Evolutionary conservation across 2,113 vertebrate species (phyloP).

Genomic region (Sapayoa aenigma): DNA sequence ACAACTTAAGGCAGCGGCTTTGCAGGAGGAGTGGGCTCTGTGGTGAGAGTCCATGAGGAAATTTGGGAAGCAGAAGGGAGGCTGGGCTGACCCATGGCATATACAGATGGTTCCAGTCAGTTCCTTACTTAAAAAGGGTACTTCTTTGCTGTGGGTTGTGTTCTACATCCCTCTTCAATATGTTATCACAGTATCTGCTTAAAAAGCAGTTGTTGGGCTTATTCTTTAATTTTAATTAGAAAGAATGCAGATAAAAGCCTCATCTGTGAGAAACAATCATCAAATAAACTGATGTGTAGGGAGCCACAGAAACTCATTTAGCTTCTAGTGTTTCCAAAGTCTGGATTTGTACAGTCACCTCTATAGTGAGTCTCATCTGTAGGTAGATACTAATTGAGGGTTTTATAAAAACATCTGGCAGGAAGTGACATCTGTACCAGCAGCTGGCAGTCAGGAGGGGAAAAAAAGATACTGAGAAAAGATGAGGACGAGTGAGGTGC

Average conservation of each 20-base stretch:
- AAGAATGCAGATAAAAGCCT: neutral
- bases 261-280: neutral
- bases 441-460: neutral
- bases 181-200: accelerated
- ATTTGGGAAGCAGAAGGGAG: neutral
- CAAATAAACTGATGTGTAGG: neutral
- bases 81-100: neutral
- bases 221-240: neutral
- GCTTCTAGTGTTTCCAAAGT: neutral
- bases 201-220: neutral
- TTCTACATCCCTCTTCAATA: neutral
- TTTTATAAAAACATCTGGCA: slow-evolving; percentile 25
- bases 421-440: slow-evolving; percentile 33
- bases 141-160: neutral
- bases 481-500: neutral
- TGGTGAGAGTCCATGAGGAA: neutral
- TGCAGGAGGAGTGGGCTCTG: neutral
- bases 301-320: neutral
- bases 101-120: accelerated
- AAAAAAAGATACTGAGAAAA: neutral
- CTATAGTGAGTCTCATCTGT: neutral
- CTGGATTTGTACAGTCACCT: neutral
- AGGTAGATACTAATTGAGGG: neutral
- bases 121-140: neutral
- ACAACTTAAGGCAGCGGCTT: neutral